These are phyloP conservation scores for Leptodirus hochenwartii DNA, from an alignment of 2,888 invertebrate genomes.

Conservation along the genomic window DNA sequence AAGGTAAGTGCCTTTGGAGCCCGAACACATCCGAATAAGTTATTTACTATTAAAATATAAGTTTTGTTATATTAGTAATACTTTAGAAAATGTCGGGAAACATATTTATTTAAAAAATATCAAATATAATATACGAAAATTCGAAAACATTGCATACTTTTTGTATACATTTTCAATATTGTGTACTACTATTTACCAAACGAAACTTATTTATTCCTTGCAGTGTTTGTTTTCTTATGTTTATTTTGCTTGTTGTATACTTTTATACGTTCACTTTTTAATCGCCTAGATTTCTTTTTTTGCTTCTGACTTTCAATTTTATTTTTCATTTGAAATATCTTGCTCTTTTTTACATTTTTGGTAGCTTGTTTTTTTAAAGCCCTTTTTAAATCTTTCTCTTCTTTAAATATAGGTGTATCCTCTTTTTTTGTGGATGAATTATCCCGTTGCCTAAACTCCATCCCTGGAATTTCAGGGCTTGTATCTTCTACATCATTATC, in stretches of 20 bases:
- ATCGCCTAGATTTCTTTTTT: slow-evolving; percentile 41
- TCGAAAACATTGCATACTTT: too few species aligned
- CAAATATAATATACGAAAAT: too few species aligned
- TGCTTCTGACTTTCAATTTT: slow-evolving; percentile 50
- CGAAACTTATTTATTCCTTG: too few species aligned
- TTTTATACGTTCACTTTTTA: slow-evolving; percentile 26
- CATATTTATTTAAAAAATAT: too few species aligned
- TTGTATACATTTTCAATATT: slow-evolving; percentile 5
- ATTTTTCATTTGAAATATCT: slow-evolving; percentile 56
- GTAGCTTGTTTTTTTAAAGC: slow-evolving; percentile 51
- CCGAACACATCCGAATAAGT: too few species aligned
- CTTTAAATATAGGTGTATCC: slow-evolving; percentile 20
- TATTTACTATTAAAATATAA: too few species aligned
- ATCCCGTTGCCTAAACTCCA: slow-evolving; percentile 26
- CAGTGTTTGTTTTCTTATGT: too few species aligned
- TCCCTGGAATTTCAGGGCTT: slow-evolving; percentile 28
- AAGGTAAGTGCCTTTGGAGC: too few species aligned
- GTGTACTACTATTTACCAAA: slow-evolving; percentile 6
- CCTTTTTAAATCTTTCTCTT: slow-evolving; percentile 51
- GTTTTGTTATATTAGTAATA: too few species aligned
- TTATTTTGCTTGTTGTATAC: slow-evolving; percentile 26
- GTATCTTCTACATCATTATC: slow-evolving; percentile 17
- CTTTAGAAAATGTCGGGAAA: too few species aligned
- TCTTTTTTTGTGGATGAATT: slow-evolving; percentile 16
- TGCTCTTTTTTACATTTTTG: slow-evolving; percentile 57